Conservation (phyloP, 1,140 invertebrate genomes). For the Ooceraea biroi region DNA sequence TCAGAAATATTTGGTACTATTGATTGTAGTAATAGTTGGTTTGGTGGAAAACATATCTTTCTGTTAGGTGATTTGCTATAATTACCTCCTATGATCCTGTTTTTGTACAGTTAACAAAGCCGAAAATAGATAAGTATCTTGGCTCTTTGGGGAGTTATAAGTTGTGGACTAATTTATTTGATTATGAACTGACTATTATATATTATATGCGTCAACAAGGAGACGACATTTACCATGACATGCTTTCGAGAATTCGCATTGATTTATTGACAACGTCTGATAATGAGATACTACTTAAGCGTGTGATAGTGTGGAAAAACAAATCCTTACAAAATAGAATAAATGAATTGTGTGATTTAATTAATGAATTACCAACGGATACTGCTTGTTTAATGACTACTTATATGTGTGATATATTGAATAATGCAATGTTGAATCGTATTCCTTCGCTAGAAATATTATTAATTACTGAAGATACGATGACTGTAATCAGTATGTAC, state of each 20-base stretch:
- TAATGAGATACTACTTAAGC: neutral
- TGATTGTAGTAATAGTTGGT: too few species aligned
- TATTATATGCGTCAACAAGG: neutral
- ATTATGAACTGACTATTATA: neutral
- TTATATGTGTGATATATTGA: too few species aligned
- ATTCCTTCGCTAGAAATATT: neutral
- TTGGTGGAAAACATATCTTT: too few species aligned
- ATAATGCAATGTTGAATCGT: neutral
- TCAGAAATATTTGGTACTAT: too few species aligned
- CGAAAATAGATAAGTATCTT: neutral
- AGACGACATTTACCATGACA: neutral
- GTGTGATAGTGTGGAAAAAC: neutral
- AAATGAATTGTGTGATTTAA: neutral
- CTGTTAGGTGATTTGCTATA: too few species aligned
- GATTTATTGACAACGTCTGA: neutral
- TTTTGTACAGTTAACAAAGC: neutral
- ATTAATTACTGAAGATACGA: conserved; percentile 5
- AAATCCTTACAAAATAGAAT: neutral
- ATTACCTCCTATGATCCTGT: too few species aligned
- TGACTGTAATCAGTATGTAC: neutral
- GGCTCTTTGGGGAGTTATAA: neutral
- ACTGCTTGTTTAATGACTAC: neutral
- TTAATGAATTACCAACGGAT: neutral
- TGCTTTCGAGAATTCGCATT: neutral
- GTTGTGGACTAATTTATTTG: neutral